Percentiles rank a stretch among this genome's conserved stretches.
These are phyloP conservation scores for Hemaris fuciformis DNA, from an alignment of 2,888 invertebrate species.

Conservation along the genomic window DNA sequence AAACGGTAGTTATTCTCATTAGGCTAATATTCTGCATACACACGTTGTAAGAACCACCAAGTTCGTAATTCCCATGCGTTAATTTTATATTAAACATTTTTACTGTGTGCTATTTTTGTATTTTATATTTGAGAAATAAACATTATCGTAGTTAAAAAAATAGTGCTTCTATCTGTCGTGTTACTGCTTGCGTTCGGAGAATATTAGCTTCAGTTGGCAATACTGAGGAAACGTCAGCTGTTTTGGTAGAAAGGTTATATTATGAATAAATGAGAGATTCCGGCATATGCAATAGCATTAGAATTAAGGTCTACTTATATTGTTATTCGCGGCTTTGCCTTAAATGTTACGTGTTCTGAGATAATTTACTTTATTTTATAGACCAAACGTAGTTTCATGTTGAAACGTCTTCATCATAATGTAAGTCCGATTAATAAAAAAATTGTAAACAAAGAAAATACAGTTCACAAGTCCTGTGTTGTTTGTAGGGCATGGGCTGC, in stretches of 20 bases:
- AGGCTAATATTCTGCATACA: neutral
- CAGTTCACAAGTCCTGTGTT: no score
- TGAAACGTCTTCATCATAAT: neutral
- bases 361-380: neutral
- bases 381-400: neutral
- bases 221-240: neutral
- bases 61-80: neutral
- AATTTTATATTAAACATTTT: constrained; percentile 3
- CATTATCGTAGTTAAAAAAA: neutral
- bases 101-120: constrained; percentile 9
- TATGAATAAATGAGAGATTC: neutral
- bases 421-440: neutral
- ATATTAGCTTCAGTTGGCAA: constrained; percentile 2
- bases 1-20: constrained; percentile 37
- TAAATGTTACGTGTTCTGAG: neutral
- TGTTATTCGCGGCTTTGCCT: neutral
- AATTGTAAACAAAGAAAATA: neutral
- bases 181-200: neutral
- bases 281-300: constrained; percentile 12
- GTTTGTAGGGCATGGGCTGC: no score
- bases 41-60: neutral
- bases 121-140: neutral
- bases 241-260: neutral
- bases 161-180: constrained; percentile 5
- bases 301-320: constrained; percentile 17